Percentiles rank a stretch among this genome's conserved stretches.
phyloP scores from a whole-genome alignment of 1,140 invertebrate species.

The silkworm (Bombyx mori) region DNA sequence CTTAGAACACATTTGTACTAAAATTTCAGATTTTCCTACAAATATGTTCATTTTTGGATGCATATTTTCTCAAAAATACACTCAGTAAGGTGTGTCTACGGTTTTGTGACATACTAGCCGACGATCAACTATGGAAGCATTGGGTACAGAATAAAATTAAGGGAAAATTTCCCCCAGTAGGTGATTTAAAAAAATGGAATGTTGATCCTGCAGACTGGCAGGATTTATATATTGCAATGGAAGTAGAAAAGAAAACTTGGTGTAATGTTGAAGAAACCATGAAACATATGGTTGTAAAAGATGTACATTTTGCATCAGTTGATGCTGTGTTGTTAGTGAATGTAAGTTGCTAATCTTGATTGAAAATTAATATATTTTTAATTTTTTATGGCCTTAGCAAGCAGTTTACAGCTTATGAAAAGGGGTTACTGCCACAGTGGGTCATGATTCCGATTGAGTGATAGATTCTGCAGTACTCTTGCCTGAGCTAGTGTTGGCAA shows the following conservation, averaged over 20 bases:
- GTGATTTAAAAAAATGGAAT: constrained; percentile 42
- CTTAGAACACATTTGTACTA: constrained; percentile 5
- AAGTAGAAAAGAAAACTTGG: constrained; percentile 54
- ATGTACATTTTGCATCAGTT: constrained; percentile 63
- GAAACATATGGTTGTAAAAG: constrained; percentile 54
- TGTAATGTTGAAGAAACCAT: constrained; percentile 45
- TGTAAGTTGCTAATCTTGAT: constrained; percentile 37
- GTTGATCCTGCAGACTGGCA: constrained; percentile 47
- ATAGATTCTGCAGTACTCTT: too few relatives aligned
- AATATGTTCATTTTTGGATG: constrained; percentile 64
- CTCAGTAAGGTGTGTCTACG: constrained; percentile 56
- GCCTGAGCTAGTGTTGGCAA: too few relatives aligned
- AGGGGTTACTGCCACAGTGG: too few relatives aligned
- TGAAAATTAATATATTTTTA: too few relatives aligned
- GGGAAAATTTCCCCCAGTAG: constrained; percentile 43
- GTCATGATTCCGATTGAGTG: too few relatives aligned
- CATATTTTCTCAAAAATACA: constrained; percentile 51
- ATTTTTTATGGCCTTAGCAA: too few relatives aligned
- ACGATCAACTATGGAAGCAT: constrained; percentile 58
- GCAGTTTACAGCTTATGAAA: too few relatives aligned
- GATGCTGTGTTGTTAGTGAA: constrained; percentile 63
- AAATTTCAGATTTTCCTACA: constrained; percentile 63
- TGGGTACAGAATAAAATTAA: constrained; percentile 56
- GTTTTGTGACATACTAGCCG: constrained; percentile 60
- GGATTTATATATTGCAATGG: constrained; percentile 56